Evolutionary conservation across 92 coral and sea anemone genomes (phyloP).

Genomic region (Isaurus tuberculatus): DNA sequence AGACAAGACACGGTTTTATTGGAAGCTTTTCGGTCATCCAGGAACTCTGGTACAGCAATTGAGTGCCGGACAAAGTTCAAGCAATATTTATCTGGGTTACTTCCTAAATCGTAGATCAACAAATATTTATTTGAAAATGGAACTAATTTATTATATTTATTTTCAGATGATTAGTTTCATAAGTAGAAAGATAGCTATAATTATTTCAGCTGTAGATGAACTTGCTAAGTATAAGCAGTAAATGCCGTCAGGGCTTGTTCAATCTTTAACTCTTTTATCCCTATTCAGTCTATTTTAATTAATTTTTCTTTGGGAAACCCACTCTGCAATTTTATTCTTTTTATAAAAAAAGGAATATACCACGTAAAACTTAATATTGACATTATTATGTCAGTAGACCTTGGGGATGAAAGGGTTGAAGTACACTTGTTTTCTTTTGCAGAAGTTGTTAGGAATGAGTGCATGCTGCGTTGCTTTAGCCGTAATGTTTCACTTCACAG

Average conservation of each 20-base stretch:
- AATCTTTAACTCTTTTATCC: neutral
- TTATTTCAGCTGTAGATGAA: neutral
- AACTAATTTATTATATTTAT: constrained; percentile 12
- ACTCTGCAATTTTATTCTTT: neutral
- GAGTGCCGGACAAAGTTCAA: constrained; percentile 87
- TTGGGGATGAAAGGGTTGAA: too few species aligned
- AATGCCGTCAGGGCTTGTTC: neutral
- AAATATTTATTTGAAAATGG: constrained; percentile 12
- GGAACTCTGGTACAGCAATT: constrained; percentile 77
- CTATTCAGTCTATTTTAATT: neutral
- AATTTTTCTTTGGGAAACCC: neutral
- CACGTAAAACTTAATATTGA: neutral
- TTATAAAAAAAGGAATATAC: neutral
- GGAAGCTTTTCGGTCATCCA: constrained; percentile 94
- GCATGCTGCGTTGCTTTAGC: neutral
- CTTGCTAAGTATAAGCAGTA: constrained; percentile 6
- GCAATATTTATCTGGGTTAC: constrained; percentile 89
- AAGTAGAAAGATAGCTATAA: neutral
- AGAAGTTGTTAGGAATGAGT: too few species aligned
- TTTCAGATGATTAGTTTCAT: neutral
- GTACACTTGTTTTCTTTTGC: too few species aligned
- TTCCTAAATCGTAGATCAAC: constrained; percentile 58
- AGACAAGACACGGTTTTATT: constrained; percentile 90
- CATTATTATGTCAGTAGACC: neutral
- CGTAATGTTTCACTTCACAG: neutral